These are phyloP conservation scores for Listrodromus nycthemerus DNA, from an alignment of 2,888 invertebrate species.

Conservation along the genomic window DNA sequence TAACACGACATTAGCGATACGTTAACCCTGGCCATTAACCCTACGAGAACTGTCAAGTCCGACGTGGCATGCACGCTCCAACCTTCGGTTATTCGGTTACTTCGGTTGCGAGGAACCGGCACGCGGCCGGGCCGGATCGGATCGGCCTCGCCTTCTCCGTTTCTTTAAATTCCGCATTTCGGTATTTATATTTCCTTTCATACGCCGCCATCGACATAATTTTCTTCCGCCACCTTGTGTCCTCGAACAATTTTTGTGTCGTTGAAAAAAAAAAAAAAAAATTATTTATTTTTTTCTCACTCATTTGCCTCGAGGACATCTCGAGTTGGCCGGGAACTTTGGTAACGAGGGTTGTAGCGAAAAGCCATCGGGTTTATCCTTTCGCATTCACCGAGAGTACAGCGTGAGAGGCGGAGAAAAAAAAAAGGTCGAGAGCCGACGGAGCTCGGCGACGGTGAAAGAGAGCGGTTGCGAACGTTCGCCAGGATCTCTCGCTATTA, in stretches of 20 bases:
- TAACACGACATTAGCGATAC: slow-evolving; percentile 72
- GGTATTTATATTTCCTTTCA: slow-evolving; percentile 3
- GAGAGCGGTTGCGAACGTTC: slow-evolving; percentile 26
- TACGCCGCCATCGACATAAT: not conserved
- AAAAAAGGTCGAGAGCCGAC: slow-evolving; percentile 42
- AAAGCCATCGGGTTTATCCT: slow-evolving; percentile 40
- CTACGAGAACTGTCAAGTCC: slow-evolving; percentile 29
- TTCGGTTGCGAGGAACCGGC: slow-evolving; percentile 9
- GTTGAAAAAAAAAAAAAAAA: too few relatives aligned
- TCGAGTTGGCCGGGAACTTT: slow-evolving; percentile 29
- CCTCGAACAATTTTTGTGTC: slow-evolving; percentile 58
- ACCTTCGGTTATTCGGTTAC: not conserved
- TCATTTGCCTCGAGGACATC: slow-evolving; percentile 68
- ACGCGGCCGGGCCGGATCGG: not conserved
- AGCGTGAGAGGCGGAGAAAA: slow-evolving; percentile 18
- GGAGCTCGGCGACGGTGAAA: not conserved
- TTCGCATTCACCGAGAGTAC: slow-evolving; percentile 50
- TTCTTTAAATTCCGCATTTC: not conserved
- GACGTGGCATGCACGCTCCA: not conserved
- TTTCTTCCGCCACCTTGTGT: slow-evolving; percentile 1
- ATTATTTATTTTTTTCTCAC: slow-evolving; percentile 58
- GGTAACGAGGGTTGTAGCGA: slow-evolving; percentile 50
- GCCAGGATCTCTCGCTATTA: slow-evolving; percentile 10
- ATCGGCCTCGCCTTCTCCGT: not conserved
- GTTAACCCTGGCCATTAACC: slow-evolving; percentile 57